A percentile compares a stretch with the other conserved stretches of the same genome.
Conservation (phyloP, 2,113 vertebrate genomes). For the Ceuthmochares aereus region DNA sequence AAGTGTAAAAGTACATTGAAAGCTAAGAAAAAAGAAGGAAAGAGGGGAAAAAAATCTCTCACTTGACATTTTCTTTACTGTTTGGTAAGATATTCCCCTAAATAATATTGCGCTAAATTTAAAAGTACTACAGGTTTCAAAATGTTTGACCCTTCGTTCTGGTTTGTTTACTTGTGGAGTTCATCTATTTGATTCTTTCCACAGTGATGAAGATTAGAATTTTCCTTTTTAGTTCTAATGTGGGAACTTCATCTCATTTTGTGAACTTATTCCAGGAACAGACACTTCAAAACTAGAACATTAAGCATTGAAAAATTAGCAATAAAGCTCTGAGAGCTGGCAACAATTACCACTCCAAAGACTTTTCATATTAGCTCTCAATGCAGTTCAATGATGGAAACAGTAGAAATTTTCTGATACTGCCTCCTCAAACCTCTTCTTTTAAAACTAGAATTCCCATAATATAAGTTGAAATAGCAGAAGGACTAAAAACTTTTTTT, state of each 20-base stretch:
- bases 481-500: not conserved
- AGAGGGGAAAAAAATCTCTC: rapidly evolving
- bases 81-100: not conserved
- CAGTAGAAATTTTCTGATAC: not conserved
- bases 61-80: not conserved
- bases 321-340: not conserved
- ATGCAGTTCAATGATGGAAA: not conserved
- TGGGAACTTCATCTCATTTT: not conserved
- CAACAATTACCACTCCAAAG: not conserved
- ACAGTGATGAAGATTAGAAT: not conserved
- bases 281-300: not conserved
- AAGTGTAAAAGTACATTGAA: not conserved
- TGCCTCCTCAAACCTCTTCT: not conserved
- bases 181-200: not conserved
- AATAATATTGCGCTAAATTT: not conserved
- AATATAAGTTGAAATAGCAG: not conserved
- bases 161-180: not conserved
- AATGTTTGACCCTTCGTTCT: not conserved
- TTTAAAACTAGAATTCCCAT: not conserved
- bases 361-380: not conserved
- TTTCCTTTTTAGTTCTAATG: not conserved
- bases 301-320: not conserved
- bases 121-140: not conserved
- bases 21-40: not conserved
- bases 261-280: not conserved